Base-by-base conservation (phyloP, 2,888 invertebrate species). In the Microctonus aethiopoides region DNA sequence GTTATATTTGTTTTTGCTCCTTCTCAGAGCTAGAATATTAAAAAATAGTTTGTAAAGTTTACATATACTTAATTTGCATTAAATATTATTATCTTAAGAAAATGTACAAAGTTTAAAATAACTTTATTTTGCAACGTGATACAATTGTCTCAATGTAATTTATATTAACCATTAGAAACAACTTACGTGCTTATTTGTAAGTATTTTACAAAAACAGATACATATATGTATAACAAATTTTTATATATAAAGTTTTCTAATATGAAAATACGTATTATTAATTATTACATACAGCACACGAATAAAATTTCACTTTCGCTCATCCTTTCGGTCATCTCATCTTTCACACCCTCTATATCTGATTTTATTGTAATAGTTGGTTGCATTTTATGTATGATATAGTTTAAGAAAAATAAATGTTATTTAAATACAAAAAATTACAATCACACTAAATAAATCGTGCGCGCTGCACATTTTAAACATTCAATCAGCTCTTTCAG, bases 181-280 rank as follows among this genome's bases (percentile, higher is more conserved):
- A 70, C 71, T 69, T 29, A 65, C 61, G 62, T 20, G 64, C 67
- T 67, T 75, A 62, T 57, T 75, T 71, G 76, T 74, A 74, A 78
- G 77, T 83, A 84, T 80, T 80, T 79, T 84, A 83, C 83, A 84
- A 80, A 78, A 83, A 80, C 81, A 81, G 77, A 79, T 81, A 81
- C 78, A 81, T 82, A 82, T 81, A 80, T 80, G 81, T 79, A 81
- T 78, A 82, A 86, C 84, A 83, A 84, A 83, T 79, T 77, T 82
- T 76, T 79, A 74, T 81, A 79, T 56, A 54, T 70, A 64, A 26
- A 41, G 10, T 41, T 63, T 41, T 20, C 24, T 52, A 78, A 78
- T 79, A 77, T 76, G 77, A 78, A 79, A 75, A 79, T 78, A 77
- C 80, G 67, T 69, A 70, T 54, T 60, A 67, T 51, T 68, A 61